Evolutionary conservation across 2,797 vertebrate genomes (phyloP), one percentile per base, ranked within the genome.

Genomic region (Hemibagrus guttatus): DNA sequence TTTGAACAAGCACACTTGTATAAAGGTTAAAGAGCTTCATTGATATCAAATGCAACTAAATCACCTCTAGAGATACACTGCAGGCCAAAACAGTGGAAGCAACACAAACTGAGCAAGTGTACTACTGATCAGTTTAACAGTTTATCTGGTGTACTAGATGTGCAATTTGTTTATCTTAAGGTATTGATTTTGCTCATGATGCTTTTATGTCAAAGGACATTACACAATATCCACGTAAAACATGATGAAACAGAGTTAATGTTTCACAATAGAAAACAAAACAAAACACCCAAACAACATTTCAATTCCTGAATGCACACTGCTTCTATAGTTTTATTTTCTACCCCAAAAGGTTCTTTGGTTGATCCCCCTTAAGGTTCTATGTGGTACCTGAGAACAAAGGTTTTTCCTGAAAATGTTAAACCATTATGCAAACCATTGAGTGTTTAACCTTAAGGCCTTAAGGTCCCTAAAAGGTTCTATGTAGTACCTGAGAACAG

Each of bases 21-120:
- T 11, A 19, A 78, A 78, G 75, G 52, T 56, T 28, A 75, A 75
- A 75, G 28, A 28, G 72, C 52, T 78, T 79, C 56, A 79, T 58
- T 79, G 19, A 79, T 79, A 39, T 42, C 31, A 61, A 80, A 61
- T 7, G 58, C 78, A 26, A 80, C 78, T 58, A 79, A 79, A 58
- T 61, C 21, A 80, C 13, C 31, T 80, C 78, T 16, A 80, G 13
- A 26, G 78, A 26, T 16, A 79, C 28, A 39, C 4, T 39, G 31
- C 21, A 81, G 79, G 23, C 42, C 13, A 42, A 26, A n/a, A n/a
- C 1, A 1, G 61, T 63, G 78, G 35, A n/a, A 63, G 35, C 21
- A 23, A 58, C 49, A 78, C 28, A 31, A 56, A 56, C 13, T 21
- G 19, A 21, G 17, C 0, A 19, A 78, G 4, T 49, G 71, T 58